phyloP scores from a whole-genome alignment of 2,113 vertebrate species.

The Chaenocephalus aceratus region DNA sequence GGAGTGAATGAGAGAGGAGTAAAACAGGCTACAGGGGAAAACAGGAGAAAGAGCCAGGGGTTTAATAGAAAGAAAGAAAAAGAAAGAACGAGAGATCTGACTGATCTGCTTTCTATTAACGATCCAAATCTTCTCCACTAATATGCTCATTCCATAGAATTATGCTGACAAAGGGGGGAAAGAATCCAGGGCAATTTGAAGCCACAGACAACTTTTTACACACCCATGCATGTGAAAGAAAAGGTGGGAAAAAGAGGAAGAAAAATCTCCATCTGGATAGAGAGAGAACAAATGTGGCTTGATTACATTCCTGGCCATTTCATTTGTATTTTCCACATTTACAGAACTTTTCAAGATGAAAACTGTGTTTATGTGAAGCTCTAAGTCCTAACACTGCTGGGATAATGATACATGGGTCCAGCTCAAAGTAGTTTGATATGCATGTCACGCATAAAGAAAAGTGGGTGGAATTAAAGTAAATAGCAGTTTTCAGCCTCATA shows the following conservation, averaged over 20 bases:
- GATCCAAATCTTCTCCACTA: conserved; percentile 79
- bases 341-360: conserved; percentile 12
- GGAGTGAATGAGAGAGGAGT: conserved; percentile 19
- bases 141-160: conserved; percentile 78
- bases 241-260: conserved; percentile 19
- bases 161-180: conserved; percentile 84
- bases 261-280: conserved; percentile 46
- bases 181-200: conserved; percentile 71
- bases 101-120: conserved; percentile 86
- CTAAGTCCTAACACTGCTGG: neutral
- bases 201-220: conserved; percentile 75
- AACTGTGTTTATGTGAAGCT: neutral
- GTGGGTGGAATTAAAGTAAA: neutral
- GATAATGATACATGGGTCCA: neutral
- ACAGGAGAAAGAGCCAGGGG: conserved; percentile 34
- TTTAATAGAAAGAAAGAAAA: conserved; percentile 20
- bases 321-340: conserved; percentile 44
- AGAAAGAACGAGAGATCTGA: conserved; percentile 37
- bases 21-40: too few relatives aligned
- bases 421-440: neutral
- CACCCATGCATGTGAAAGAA: conserved; percentile 52
- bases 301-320: conserved; percentile 46
- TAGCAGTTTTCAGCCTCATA: neutral
- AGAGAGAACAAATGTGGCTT: conserved; percentile 24
- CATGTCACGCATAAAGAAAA: neutral